Evolutionary conservation across 2,797 vertebrate genomes (phyloP), one percentile per base, ranked within the genome.

Genomic region (Chiroxiphia lanceolata): DNA sequence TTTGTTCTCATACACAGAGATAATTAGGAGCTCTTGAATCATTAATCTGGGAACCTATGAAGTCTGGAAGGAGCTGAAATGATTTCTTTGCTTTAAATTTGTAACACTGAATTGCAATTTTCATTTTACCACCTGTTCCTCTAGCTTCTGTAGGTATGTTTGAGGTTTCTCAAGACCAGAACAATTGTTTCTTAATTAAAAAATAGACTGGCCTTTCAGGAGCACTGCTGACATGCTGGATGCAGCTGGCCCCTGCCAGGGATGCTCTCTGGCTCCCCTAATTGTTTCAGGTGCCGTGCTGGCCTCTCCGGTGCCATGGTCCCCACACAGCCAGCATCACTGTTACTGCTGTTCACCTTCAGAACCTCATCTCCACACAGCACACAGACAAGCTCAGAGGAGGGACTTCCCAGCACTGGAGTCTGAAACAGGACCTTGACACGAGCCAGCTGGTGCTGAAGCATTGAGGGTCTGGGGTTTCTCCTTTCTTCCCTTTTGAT

Each of bases 1-100:
- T 94, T 96, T 95, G 90, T 87, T 95, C 83, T 83, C 59, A 76
- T 94, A 82, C 60, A 82, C 38, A 74, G 77, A 64, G 80, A 75
- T 91, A 94, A 93, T 88, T 91, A 94, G 74, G 48, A 97, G 77
- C 74, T 90, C 87, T 87, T 95, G 88, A 95, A 74, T 95, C 67
- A 90, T 93, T 93, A 93, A 71, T 96, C 85, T 90, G 86, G 67
- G 44, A 94, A 64, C 57, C 34, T 71, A 48, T 5, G 5, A 67
- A 84, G 61, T 91, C 81, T 92, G 84, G 64, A 87, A 93, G 36
- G 64, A 92, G 75, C 61, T 74, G 65, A 89, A 94, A 89, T 75
- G 7, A 38, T 92, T 88, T 75, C 7, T 83, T 93, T 86, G 42
- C 69, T 93, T 94, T 70, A 47, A 50, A 67, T 95, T 83, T 84